A percentile compares a stretch with the other conserved stretches of the same genome.
Conservation (phyloP, 2,888 invertebrate genomes). For the Caprella mutica region DNA sequence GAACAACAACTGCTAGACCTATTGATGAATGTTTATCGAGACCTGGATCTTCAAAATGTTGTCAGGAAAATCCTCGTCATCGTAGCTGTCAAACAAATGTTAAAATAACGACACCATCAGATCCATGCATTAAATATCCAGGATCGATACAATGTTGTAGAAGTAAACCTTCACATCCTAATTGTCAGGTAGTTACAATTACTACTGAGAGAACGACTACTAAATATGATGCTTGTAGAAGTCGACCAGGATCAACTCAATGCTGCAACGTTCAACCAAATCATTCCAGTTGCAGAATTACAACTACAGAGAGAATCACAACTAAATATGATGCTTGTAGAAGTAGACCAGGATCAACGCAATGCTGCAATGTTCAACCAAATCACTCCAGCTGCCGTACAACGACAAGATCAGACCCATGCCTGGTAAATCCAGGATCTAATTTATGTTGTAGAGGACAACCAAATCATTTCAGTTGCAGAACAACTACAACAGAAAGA, state of each 20-base stretch:
- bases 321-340: no score
- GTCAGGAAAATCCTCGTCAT: constrained; percentile 40
- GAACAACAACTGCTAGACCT: constrained; percentile 3
- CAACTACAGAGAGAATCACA: no score
- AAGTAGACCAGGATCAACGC: no score
- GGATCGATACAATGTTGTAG: constrained; percentile 13
- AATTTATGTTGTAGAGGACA: no score
- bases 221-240: constrained; percentile 6
- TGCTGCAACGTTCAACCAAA: constrained; percentile 11
- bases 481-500: constrained; percentile 9
- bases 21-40: no score
- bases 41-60: not conserved
- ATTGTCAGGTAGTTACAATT: not conserved
- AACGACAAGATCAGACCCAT: constrained; percentile 23
- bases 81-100: constrained; percentile 38
- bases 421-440: not conserved
- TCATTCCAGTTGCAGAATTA: not conserved
- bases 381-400: constrained; percentile 5
- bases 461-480: not conserved
- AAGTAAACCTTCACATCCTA: constrained; percentile 1
- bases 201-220: constrained; percentile 1
- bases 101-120: constrained; percentile 7
- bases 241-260: constrained; percentile 9
- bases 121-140: constrained; percentile 12
- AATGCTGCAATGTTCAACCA: constrained; percentile 4